Conservation (phyloP, 2,113 vertebrate genomes). For the Centropus bengalensis region DNA sequence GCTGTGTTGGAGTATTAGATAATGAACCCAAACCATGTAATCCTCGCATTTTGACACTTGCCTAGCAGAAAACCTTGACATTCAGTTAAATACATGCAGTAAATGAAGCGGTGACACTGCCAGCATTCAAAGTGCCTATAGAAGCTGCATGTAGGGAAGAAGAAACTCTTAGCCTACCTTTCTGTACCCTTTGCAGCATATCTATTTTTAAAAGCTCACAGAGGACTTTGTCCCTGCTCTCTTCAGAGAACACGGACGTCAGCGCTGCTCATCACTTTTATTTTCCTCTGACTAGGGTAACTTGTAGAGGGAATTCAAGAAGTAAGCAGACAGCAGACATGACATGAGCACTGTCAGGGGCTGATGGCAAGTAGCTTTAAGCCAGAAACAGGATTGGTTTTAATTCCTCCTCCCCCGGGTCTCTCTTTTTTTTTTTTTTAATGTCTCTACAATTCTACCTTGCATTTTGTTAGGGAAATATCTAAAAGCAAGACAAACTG, state of each 20-base stretch:
- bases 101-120: not conserved
- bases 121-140: not conserved
- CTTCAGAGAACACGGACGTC: not conserved
- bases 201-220: slow-evolving; percentile 27
- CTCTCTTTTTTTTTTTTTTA: not conserved
- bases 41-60: not conserved
- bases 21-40: not conserved
- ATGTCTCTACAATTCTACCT: not conserved
- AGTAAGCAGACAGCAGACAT: not conserved
- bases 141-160: not conserved
- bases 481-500: not conserved
- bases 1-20: not conserved
- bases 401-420: not conserved
- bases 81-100: not conserved
- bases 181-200: not conserved
- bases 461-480: not conserved
- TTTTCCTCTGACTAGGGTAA: not conserved
- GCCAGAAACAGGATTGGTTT: not conserved
- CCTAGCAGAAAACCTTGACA: not conserved
- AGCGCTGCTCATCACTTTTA: not conserved
- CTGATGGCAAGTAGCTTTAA: not conserved
- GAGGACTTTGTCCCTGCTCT: not conserved
- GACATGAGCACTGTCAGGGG: not conserved
- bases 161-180: not conserved
- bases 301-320: slow-evolving; percentile 4